Conservation (phyloP, 1,140 invertebrate genomes). For the Periplaneta americana region DNA sequence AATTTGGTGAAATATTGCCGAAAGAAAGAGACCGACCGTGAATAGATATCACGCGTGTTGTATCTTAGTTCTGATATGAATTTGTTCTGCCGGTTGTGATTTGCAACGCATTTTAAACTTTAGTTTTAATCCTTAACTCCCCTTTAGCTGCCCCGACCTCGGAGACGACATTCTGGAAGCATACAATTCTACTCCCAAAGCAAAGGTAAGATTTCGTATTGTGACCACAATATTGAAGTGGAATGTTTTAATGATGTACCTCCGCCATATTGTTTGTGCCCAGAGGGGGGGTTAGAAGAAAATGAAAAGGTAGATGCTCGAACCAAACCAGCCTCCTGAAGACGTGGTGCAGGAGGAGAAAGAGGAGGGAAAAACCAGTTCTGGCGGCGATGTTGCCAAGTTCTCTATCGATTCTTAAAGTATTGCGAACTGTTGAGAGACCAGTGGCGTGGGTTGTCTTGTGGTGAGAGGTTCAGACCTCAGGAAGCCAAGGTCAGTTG, state of each 20-base stretch:
- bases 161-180: slow-evolving; percentile 4
- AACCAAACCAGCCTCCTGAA: background rate
- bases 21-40: too few species aligned
- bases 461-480: background rate
- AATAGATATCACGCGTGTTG: too few species aligned
- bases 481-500: background rate
- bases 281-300: background rate
- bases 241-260: background rate
- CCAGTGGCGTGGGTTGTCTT: background rate
- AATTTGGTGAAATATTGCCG: too few species aligned
- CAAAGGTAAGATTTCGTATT: slow-evolving; percentile 7
- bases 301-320: background rate
- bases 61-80: too few species aligned
- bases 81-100: too few species aligned
- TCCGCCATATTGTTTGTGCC: background rate
- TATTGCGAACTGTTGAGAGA: background rate
- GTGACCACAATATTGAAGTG: background rate
- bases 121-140: background rate
- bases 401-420: background rate
- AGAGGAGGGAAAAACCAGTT: slow-evolving; percentile 11
- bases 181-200: slow-evolving; percentile 8
- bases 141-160: background rate
- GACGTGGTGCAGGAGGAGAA: too few species aligned
- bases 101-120: too few species aligned
- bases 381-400: slow-evolving; percentile 1